Base-by-base conservation (phyloP, 2,113 vertebrate species). In the Vireo altiloquus region DNA sequence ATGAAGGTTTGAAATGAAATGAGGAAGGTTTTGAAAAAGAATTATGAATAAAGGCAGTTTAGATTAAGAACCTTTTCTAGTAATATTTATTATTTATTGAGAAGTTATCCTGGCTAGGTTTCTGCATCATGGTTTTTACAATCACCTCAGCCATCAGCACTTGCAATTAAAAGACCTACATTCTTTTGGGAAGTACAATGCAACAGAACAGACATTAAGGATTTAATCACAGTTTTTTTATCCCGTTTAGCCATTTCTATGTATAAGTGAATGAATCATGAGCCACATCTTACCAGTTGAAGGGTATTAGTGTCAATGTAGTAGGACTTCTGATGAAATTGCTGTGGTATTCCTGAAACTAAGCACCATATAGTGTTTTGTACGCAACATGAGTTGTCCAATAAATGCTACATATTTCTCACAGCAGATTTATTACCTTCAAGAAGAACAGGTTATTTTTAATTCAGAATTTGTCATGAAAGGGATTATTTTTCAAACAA, bases 271-370 rank as follows among this genome's bases (percentile, higher is more conserved):
- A 61, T 46, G 33, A 77, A 86, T 37, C 13, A n/a, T 18, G 39
- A 86, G 20, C 47, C 16, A 23, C 0, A 0, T 8, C 3, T 52
- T 71, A 44, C 15, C 27, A 49, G 1, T 37, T 42, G n/a, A 8
- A 11, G 78, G 14, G 23, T 64, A n/a, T 49, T 80, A 54, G 49
- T 59, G 19, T 63, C 74, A 74, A 49, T 8, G 50, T 18, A 28
- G 21, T 15, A 82, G 53, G 42, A 86, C 13, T 72, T 77, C 27
- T 31, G 27, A 64, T 42, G 42, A 74, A 10, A 72, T 24, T 33
- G 25, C 25, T 72, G 10, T 23, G 14, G 65, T 65, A 60, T 57
- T 74, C 53, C 30, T 86, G 47, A 39, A 47, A 63, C 9, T n/a
- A 63, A 56, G 28, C 35, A 39, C 54, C 20, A 35, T 8, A 17